Conservation (phyloP, 1,140 invertebrate genomes). For the Nephotettix cincticeps region DNA sequence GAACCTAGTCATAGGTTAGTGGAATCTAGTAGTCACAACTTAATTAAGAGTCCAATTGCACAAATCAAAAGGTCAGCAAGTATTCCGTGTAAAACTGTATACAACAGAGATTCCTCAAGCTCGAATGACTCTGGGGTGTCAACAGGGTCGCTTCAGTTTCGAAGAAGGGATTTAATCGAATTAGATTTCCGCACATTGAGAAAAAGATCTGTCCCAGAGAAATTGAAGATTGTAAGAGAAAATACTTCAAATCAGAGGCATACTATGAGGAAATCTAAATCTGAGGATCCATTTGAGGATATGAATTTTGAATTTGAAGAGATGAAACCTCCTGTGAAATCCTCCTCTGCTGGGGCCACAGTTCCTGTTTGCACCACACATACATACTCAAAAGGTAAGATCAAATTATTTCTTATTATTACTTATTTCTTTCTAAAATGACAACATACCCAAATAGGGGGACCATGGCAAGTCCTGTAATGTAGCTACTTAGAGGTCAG, state of each 20-base stretch:
- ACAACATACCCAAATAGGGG: too few species aligned
- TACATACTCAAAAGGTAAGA: neutral
- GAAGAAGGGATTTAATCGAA: slow-evolving; percentile 53
- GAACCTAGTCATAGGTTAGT: neutral
- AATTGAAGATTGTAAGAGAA: slow-evolving; percentile 36
- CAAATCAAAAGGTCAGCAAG: slow-evolving; percentile 68
- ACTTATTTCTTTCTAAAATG: too few species aligned
- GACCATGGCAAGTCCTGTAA: too few species aligned
- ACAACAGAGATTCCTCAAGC: slow-evolving; percentile 76
- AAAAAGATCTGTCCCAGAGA: neutral
- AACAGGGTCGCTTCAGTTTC: slow-evolving; percentile 64
- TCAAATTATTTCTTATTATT: too few species aligned
- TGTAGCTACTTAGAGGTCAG: too few species aligned
- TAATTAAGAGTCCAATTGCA: neutral
- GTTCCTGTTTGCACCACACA: slow-evolving; percentile 56
- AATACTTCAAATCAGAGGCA: slow-evolving; percentile 58
- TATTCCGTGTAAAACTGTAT: slow-evolving; percentile 67
- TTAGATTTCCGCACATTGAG: slow-evolving; percentile 27
- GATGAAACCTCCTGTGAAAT: slow-evolving; percentile 60
- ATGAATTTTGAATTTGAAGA: slow-evolving; percentile 69
- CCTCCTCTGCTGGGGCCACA: slow-evolving; percentile 72
- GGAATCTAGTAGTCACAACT: neutral
- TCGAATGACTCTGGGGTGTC: slow-evolving; percentile 84
- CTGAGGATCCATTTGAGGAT: slow-evolving; percentile 68
- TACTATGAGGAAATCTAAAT: slow-evolving; percentile 69